Conservation (phyloP, 2,113 vertebrate genomes). For the Sarotherodon lohbergeri region DNA sequence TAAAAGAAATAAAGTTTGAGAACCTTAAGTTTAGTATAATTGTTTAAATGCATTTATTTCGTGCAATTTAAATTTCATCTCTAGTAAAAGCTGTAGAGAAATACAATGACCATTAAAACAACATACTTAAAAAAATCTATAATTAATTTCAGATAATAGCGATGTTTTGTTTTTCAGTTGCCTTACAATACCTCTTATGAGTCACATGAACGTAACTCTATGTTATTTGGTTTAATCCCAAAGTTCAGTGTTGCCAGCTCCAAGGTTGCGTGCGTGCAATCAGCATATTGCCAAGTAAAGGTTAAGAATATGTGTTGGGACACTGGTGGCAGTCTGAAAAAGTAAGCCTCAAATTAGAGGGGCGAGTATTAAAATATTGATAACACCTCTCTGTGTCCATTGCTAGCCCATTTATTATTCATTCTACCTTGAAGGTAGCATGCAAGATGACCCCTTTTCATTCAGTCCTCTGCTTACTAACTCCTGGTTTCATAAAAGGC, state of each 20-base stretch:
- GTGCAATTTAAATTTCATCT: background rate
- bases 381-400: constrained; percentile 82
- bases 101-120: background rate
- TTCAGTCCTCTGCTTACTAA: constrained; percentile 67
- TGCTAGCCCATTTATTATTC: constrained; percentile 88
- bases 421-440: constrained; percentile 87
- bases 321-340: constrained; percentile 40
- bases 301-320: constrained; percentile 47
- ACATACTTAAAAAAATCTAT: background rate
- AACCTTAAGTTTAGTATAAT: constrained; percentile 45
- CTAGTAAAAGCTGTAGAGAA: background rate
- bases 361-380: constrained; percentile 84
- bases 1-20: constrained; percentile 49
- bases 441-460: constrained; percentile 73
- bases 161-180: background rate
- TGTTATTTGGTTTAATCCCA: background rate
- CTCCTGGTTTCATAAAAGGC: constrained; percentile 23
- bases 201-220: background rate
- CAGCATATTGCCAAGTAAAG: constrained; percentile 11
- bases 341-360: constrained; percentile 66
- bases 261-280: background rate
- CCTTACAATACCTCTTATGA: background rate
- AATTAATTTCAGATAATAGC: background rate
- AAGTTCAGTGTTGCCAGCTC: background rate
- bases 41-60: constrained; percentile 53